phyloP scores from a whole-genome alignment of 30 jellyfish, hydroid and myxozoan species.

The Pseudorhiza aurosa region DNA sequence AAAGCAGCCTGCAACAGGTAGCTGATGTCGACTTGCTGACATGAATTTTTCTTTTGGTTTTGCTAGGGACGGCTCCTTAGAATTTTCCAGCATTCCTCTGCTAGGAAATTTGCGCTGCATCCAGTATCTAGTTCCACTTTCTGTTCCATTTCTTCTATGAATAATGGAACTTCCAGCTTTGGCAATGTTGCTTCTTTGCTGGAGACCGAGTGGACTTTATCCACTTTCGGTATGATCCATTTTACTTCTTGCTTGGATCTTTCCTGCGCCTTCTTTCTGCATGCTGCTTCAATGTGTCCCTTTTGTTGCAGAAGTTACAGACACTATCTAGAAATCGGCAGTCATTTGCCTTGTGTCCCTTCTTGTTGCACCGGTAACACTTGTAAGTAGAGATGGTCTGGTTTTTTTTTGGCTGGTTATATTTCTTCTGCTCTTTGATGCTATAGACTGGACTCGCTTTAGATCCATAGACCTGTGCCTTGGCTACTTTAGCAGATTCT shows the following conservation, averaged over 20 bases:
- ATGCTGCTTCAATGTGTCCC: neutral
- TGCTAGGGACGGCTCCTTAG: slow-evolving; percentile 8
- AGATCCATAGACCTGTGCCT: slow-evolving; percentile 4
- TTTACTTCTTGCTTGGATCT: neutral
- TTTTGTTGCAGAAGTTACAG: slow-evolving; percentile 3
- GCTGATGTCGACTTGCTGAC: slow-evolving; percentile 14
- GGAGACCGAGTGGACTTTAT: no score
- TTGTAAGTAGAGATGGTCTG: no score
- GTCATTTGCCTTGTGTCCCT: neutral
- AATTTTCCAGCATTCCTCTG: slow-evolving; percentile 14
- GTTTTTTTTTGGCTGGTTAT: no score
- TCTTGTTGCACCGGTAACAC: neutral
- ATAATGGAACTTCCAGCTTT: neutral
- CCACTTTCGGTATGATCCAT: no score
- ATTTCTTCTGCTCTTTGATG: no score
- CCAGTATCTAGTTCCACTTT: slow-evolving; percentile 37
- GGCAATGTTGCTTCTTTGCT: neutral
- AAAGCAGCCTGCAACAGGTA: slow-evolving; percentile 14
- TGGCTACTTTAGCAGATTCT: slow-evolving; percentile 48
- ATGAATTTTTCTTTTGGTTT: neutral
- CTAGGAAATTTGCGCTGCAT: slow-evolving; percentile 10
- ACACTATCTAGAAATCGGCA: neutral
- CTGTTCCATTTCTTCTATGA: neutral
- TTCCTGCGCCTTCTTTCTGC: slow-evolving; percentile 17
- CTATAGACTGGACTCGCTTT: no score